A percentile compares a stretch with the other conserved stretches of the same genome.
Conservation (phyloP, 2,888 invertebrate species). For the Eumacrocentrus americanus region DNA sequence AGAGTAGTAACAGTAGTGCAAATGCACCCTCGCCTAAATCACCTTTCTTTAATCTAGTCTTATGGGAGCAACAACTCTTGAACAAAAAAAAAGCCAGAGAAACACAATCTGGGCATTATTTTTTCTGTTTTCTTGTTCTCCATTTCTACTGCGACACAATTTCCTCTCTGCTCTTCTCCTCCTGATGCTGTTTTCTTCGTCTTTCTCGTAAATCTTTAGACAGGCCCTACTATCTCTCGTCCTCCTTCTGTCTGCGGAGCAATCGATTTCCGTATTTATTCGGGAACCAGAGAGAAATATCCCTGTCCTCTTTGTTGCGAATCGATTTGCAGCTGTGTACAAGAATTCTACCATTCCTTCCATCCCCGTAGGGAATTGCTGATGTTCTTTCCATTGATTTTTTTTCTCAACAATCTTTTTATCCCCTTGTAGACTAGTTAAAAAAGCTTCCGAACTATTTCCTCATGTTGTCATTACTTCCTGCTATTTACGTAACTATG, state of each 20-base stretch:
- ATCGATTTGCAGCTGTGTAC: slow-evolving; percentile 22
- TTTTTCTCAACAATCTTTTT: slow-evolving; percentile 1
- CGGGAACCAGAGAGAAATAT: slow-evolving; percentile 21
- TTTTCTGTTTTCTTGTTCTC: slow-evolving; percentile 24
- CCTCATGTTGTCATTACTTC: too few species aligned
- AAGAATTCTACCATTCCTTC: slow-evolving; percentile 12
- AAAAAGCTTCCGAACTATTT: too few species aligned
- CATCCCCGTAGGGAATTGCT: not conserved
- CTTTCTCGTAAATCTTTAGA: slow-evolving; percentile 23
- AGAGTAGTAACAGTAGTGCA: slow-evolving; percentile 48
- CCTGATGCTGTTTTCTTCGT: too few species aligned
- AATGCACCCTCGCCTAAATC: slow-evolving; percentile 50
- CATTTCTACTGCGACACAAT: slow-evolving; percentile 22
- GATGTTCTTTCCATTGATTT: slow-evolving; percentile 6
- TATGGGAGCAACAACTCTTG: slow-evolving; percentile 67
- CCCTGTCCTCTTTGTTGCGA: slow-evolving; percentile 4
- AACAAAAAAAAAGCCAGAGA: too few species aligned
- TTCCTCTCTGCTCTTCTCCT: slow-evolving; percentile 17
- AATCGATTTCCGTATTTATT: slow-evolving; percentile 27
- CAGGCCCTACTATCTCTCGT: slow-evolving; percentile 13
- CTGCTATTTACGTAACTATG: too few species aligned
- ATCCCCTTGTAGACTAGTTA: too few species aligned
- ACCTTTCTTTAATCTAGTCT: slow-evolving; percentile 46
- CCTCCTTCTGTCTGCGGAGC: slow-evolving; percentile 15
- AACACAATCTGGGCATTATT: slow-evolving; percentile 27